phyloP scores from a whole-genome alignment of 1,140 invertebrate species.

The Drosophila rhopaloa region DNA sequence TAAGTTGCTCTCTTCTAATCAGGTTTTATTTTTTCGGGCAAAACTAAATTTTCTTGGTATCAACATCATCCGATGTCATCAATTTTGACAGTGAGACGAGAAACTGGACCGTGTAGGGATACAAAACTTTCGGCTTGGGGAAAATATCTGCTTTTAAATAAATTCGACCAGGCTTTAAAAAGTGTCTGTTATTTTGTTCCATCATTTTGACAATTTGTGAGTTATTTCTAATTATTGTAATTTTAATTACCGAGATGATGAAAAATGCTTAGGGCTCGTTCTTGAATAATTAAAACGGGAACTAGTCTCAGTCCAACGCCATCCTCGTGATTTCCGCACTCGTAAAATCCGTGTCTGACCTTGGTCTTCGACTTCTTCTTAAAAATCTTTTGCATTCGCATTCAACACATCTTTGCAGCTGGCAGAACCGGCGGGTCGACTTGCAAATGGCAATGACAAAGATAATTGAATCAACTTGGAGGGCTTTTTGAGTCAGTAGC shows the following conservation, averaged over 20 bases:
- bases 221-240: conserved; percentile 31
- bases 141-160: neutral
- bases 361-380: neutral
- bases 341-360: neutral
- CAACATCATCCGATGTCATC: too few species aligned
- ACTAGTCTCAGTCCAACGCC: neutral
- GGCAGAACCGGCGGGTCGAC: conserved; percentile 3
- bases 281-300: conserved; percentile 50
- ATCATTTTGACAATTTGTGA: conserved; percentile 7
- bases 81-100: too few species aligned
- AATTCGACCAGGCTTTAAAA: neutral
- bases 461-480: conserved; percentile 75
- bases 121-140: too few species aligned
- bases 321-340: conserved; percentile 8
- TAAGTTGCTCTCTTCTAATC: too few species aligned
- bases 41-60: too few species aligned
- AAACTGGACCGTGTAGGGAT: too few species aligned
- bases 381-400: neutral
- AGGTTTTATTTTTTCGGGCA: too few species aligned
- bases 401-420: conserved; percentile 21
- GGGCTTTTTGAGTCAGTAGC: conserved; percentile 65
- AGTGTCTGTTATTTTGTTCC: neutral
- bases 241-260: conserved; percentile 50
- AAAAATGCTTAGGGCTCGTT: conserved; percentile 33
- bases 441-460: conserved; percentile 65